Conservation (phyloP, 1,140 invertebrate genomes). For the Diachasma alloeum region DNA sequence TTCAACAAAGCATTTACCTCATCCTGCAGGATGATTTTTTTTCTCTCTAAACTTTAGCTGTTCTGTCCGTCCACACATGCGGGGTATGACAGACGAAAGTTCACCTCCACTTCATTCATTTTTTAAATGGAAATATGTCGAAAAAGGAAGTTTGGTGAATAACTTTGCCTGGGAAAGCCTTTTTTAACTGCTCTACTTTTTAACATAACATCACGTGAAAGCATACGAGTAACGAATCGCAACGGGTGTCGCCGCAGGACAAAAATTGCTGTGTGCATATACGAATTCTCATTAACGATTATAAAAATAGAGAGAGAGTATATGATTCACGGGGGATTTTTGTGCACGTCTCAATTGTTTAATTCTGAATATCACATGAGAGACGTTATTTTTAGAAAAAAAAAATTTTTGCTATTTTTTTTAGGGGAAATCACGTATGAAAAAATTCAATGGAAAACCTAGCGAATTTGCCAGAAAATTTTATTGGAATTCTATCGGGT, state of each 20-base stretch:
- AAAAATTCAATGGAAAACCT: no score
- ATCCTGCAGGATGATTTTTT: not conserved
- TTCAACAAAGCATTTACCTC: not conserved
- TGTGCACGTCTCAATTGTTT: no score
- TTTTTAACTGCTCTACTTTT: not conserved
- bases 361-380: no score
- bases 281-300: not conserved
- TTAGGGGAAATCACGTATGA: no score
- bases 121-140: not conserved
- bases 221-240: not conserved
- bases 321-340: no score
- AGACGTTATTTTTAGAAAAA: no score
- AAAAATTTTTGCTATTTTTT: no score
- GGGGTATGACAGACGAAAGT: not conserved
- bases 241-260: not conserved
- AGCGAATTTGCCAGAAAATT: no score
- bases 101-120: not conserved
- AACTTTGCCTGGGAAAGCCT: not conserved
- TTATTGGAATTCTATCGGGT: no score
- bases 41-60: not conserved
- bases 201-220: not conserved
- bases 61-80: not conserved
- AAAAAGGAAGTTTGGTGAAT: not conserved
- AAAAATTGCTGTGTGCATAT: not conserved
- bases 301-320: no score